Evolutionary conservation across 2,113 vertebrate species (phyloP).

Genomic region (Ailuropoda melanoleuca): DNA sequence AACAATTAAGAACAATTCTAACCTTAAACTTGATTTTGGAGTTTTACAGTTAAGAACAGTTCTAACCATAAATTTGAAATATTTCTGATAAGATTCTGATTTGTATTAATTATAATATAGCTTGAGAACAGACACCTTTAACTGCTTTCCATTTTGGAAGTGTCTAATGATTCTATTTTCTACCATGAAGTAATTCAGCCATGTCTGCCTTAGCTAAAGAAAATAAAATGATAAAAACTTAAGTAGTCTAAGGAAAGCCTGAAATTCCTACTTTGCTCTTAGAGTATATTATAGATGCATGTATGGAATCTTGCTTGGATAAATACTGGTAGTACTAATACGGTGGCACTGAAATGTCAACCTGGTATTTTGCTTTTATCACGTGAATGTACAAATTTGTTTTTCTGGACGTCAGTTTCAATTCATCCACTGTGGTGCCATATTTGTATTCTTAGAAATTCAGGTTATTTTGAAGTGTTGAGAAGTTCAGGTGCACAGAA

Average conservation of each 20-base stretch:
- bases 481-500: not conserved
- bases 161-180: not conserved
- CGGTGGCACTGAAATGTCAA: not conserved
- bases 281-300: not conserved
- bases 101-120: not conserved
- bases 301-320: not conserved
- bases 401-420: slow-evolving; percentile 3
- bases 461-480: not conserved
- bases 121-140: not conserved
- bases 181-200: not conserved
- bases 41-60: not conserved
- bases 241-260: not conserved
- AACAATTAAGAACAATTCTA: not conserved
- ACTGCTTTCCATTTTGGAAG: not conserved
- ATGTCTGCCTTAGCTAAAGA: not conserved
- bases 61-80: slow-evolving; percentile 10
- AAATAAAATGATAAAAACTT: not conserved
- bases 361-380: slow-evolving; percentile 33
- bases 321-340: not conserved
- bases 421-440: not conserved
- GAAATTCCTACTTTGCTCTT: not conserved
- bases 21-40: not conserved
- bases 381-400: not conserved
- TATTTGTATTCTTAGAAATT: not conserved
- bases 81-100: slow-evolving; percentile 11